These are phyloP conservation scores for Pristis pectinata DNA, from an alignment of 2,797 vertebrate genomes.

Conservation along the genomic window DNA sequence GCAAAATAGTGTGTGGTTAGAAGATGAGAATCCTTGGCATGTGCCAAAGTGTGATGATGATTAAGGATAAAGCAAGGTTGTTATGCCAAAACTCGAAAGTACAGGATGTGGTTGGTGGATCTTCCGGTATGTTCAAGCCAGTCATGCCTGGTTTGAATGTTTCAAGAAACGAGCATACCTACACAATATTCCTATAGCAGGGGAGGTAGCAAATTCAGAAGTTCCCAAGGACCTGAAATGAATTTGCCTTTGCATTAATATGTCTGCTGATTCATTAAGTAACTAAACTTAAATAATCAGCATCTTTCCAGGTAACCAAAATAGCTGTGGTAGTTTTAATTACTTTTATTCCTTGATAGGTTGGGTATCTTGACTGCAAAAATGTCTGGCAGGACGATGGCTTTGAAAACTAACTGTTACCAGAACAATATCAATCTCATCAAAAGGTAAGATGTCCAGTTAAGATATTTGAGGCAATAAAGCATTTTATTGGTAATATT, in stretches of 20 bases:
- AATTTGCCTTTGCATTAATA: not conserved
- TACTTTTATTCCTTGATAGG: constrained; percentile 50
- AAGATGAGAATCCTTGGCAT: too few relatives aligned
- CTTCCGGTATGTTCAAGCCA: too few relatives aligned
- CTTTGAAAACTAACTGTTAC: constrained; percentile 33
- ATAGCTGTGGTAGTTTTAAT: not conserved
- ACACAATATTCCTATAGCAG: too few relatives aligned
- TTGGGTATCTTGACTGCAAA: constrained; percentile 49
- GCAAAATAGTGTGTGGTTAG: too few relatives aligned
- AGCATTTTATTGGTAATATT: not conserved
- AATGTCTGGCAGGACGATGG: constrained; percentile 44
- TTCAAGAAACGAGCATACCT: too few relatives aligned
- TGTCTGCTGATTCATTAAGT: not conserved
- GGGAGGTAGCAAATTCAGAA: too few relatives aligned
- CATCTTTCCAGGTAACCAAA: not conserved
- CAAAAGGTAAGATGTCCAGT: constrained; percentile 53
- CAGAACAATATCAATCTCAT: constrained; percentile 55
- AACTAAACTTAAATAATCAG: not conserved
- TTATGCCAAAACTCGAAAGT: too few relatives aligned
- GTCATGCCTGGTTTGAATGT: too few relatives aligned
- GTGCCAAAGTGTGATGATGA: too few relatives aligned
- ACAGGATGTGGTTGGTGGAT: too few relatives aligned
- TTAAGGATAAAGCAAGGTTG: too few relatives aligned
- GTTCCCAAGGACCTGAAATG: not conserved
- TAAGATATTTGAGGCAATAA: not conserved